A percentile compares a stretch with the other conserved stretches of the same genome.
Evolutionary conservation across 2,113 vertebrate genomes (phyloP).

Genomic region (Gyps fulvus): DNA sequence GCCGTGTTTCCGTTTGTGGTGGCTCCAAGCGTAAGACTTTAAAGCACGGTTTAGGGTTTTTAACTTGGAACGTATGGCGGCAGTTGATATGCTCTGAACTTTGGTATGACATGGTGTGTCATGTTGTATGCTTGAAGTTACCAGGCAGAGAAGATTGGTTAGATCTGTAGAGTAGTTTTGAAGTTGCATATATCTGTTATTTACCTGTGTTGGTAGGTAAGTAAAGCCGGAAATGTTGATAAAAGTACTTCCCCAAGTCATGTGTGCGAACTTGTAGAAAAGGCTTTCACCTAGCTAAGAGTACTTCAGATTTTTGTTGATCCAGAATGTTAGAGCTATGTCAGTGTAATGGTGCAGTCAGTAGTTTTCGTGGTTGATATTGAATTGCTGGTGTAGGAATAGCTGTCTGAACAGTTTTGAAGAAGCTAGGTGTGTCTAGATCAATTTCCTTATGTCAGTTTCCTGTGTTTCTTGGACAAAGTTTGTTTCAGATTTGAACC

Average conservation of each 20-base stretch:
- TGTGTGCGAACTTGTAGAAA: not conserved
- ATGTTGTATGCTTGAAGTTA: fast-evolving
- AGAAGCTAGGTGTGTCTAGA: not conserved
- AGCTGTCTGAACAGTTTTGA: not conserved
- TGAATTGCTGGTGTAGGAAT: not conserved
- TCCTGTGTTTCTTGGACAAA: not conserved
- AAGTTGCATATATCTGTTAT: fast-evolving
- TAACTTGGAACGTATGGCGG: fast-evolving
- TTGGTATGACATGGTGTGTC: fast-evolving
- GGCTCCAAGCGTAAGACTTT: not conserved
- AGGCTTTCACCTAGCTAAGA: not conserved
- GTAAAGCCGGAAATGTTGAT: not conserved
- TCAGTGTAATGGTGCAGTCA: not conserved
- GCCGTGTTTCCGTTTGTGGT: fast-evolving
- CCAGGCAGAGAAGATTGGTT: not conserved
- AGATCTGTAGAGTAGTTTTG: fast-evolving
- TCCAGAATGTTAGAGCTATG: not conserved
- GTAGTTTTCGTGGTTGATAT: fast-evolving
- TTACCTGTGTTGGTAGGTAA: not conserved
- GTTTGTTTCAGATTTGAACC: not conserved
- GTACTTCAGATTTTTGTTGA: not conserved
- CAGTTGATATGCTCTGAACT: no score
- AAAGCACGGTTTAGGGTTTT: not conserved
- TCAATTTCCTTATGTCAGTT: not conserved
- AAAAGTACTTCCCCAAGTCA: not conserved